Evolutionary conservation across 2,113 vertebrate species (phyloP).

Genomic region (Pterocles gutturalis): DNA sequence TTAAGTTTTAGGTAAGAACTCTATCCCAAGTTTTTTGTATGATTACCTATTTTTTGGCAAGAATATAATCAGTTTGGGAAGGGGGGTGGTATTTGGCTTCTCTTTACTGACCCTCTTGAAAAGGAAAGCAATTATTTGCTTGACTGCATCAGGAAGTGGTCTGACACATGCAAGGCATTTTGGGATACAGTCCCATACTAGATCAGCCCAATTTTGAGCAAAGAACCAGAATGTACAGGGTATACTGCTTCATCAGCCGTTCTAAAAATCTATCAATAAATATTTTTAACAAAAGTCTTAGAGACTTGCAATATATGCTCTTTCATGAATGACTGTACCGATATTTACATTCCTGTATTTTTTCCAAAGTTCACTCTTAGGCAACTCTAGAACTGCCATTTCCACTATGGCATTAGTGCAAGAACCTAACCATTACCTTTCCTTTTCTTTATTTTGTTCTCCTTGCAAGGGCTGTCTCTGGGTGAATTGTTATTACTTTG

Average conservation of each 20-base stretch:
- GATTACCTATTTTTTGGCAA: background rate
- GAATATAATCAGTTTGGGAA: background rate
- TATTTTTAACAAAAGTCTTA: background rate
- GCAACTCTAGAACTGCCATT: background rate
- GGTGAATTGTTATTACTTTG: slow-evolving; percentile 90
- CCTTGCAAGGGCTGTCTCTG: slow-evolving; percentile 82
- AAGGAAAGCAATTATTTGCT: background rate
- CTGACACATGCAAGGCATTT: background rate
- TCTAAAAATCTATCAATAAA: background rate
- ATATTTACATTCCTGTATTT: background rate
- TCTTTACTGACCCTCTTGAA: background rate
- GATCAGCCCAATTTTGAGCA: background rate
- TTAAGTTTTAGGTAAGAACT: background rate
- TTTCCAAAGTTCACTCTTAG: background rate
- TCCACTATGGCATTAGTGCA: background rate
- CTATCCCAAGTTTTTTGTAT: background rate
- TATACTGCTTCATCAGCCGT: background rate
- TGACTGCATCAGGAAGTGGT: background rate
- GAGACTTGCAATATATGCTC: background rate
- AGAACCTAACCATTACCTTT: slow-evolving; percentile 82
- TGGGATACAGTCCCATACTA: rapidly evolving
- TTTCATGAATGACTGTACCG: background rate
- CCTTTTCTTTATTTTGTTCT: slow-evolving; percentile 91
- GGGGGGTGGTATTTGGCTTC: background rate
- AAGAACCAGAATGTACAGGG: background rate